These are phyloP conservation scores for Megalopta genalis DNA, from an alignment of 1,140 invertebrate species.

Conservation along the genomic window DNA sequence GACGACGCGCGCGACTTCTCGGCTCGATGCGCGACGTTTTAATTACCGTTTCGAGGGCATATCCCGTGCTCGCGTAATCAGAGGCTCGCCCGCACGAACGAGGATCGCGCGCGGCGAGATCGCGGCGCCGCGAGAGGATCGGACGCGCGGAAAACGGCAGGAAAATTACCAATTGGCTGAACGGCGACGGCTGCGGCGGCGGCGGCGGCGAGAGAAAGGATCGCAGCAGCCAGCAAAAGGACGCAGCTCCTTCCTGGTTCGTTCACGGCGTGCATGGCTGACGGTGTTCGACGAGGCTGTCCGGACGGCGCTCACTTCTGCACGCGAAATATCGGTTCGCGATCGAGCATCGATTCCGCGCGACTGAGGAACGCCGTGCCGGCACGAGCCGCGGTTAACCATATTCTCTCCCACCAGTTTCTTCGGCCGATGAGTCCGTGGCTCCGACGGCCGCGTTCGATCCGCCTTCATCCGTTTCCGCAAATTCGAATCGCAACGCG, in stretches of 20 bases:
- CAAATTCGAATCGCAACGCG: background rate
- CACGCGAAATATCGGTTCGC: conserved; percentile 20
- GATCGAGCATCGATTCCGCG: conserved; percentile 39
- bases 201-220: too few species aligned
- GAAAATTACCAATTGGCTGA: background rate
- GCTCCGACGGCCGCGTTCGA: background rate
- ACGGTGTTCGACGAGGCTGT: too few species aligned
- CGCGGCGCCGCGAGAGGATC: too few species aligned
- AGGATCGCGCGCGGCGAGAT: too few species aligned
- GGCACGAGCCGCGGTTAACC: conserved; percentile 23
- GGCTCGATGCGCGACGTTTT: background rate
- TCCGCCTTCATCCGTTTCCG: background rate
- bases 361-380: conserved; percentile 41
- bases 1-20: background rate
- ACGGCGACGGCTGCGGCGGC: too few species aligned
- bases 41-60: background rate
- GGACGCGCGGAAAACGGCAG: background rate
- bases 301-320: too few species aligned
- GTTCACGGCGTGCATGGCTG: background rate
- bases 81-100: too few species aligned
- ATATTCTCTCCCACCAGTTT: conserved; percentile 36
- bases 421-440: conserved; percentile 11
- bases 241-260: background rate
- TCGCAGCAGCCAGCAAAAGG: background rate
- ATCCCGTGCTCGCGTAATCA: background rate